Base-by-base conservation (phyloP, 1,140 invertebrate genomes). In the Tenebrio molitor region DNA sequence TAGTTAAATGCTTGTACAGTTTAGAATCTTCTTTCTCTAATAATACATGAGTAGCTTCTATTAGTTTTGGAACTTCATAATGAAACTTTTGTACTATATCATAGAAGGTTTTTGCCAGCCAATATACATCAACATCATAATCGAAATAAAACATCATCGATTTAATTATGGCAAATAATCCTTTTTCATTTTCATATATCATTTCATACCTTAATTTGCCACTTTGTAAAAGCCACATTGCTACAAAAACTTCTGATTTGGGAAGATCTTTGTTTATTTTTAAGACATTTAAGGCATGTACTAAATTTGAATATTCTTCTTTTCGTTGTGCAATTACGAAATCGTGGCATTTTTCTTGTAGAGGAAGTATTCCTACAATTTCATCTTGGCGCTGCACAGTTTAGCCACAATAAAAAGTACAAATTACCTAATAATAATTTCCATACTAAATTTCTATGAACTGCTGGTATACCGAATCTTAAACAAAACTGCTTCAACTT, bases 401-500 rank as follows among this genome's bases (percentile, higher is more conserved):
- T 16, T 16, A 2, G 53, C 62, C 62, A 72, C 58, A 25, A 17
- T 10, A 50, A 23, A 2, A 25, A 63, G 78, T 25, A 77, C 29
- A 67, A 72, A 72, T 79, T 85, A 89, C 91, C 92, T 77, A 95
- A 84, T 44, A 96, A 84, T 14, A 97, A 87, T 86, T 95, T 95
- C 95, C 95, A 97, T 15, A 97, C 85, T 72, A 92, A 86, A 80
- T 88, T 90, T 79, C 95, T 89, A 75, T 96, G 92, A n/a, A 91
- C 87, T 14, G 89, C 87, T 29, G 95, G 95, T 6, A 97, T 90
- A 3, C 91, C 90, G 80, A 94, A 96, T 63, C 93, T 85, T 50
- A 95, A 83, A 80, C 93, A 93, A 81, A 96, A 96, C 78, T 95
- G 93, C 79, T 90, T 91, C 15, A 97, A 81, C 82, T 96, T 96